Conservation (phyloP, 2,797 vertebrate genomes). For the Micromesistius poutassou region DNA sequence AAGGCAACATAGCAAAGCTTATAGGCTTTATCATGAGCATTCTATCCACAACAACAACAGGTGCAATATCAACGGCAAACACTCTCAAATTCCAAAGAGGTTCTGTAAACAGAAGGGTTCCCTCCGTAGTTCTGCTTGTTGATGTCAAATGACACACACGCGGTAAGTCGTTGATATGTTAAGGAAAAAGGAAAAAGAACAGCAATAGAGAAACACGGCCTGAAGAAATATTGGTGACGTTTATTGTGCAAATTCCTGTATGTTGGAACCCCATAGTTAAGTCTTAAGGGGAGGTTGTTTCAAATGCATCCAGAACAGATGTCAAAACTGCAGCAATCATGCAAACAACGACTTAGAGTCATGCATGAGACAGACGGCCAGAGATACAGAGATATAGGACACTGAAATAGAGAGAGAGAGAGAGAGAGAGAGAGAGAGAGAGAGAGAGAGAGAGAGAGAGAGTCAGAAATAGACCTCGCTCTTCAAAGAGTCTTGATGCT, state of each 20-base stretch:
- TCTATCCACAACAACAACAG: background rate
- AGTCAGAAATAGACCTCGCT: background rate
- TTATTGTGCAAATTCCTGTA: slow-evolving; percentile 6
- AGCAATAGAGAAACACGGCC: background rate
- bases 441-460: too few relatives aligned
- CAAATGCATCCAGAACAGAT: slow-evolving; percentile 19
- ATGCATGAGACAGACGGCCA: background rate
- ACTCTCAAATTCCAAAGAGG: too few relatives aligned
- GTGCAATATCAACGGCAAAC: background rate
- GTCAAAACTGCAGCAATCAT: slow-evolving; percentile 18
- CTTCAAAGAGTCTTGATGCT: background rate
- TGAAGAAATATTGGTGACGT: background rate
- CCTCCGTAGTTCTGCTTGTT: background rate
- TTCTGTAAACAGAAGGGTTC: background rate
- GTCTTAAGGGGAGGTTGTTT: slow-evolving; percentile 12
- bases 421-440: background rate
- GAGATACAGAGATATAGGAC: background rate
- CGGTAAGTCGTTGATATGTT: background rate
- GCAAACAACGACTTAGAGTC: background rate
- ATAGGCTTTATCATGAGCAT: background rate
- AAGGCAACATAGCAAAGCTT: background rate
- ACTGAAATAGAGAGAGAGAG: background rate
- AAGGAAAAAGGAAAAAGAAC: too few relatives aligned
- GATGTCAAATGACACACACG: background rate
- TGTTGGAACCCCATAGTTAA: slow-evolving; percentile 14